These are phyloP conservation scores for Tetramorium parvispinum DNA, from an alignment of 1,140 invertebrate species.

Conservation along the genomic window DNA sequence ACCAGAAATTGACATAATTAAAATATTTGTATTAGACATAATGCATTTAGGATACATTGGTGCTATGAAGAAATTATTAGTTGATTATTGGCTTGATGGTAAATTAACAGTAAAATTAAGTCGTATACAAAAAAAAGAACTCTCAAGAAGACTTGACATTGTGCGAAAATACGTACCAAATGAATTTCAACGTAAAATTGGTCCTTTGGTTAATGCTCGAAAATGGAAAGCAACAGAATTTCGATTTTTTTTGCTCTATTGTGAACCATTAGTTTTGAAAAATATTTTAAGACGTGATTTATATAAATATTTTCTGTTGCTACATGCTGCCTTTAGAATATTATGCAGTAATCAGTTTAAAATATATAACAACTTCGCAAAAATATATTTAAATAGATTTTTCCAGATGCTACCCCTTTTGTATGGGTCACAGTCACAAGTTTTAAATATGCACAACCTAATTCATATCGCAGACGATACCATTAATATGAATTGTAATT, in stretches of 20 bases:
- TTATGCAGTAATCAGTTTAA: neutral
- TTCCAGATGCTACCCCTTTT: neutral
- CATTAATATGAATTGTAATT: neutral
- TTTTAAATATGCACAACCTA: neutral
- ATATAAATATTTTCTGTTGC: neutral
- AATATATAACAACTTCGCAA: too few relatives aligned
- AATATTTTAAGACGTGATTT: neutral
- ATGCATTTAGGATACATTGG: too few relatives aligned
- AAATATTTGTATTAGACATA: too few relatives aligned
- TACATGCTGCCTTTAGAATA: neutral
- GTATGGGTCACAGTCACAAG: neutral
- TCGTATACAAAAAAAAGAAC: neutral
- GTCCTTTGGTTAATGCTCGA: neutral
- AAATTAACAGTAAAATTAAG: neutral
- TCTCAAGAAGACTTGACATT: neutral
- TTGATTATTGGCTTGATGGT: neutral
- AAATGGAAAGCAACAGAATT: neutral
- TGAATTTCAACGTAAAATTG: neutral
- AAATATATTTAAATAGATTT: neutral
- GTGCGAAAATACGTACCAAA: neutral
- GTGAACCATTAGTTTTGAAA: neutral
- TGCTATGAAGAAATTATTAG: neutral
- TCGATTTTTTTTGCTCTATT: neutral
- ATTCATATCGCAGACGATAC: neutral
- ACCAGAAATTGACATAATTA: too few relatives aligned